These are phyloP conservation scores for Alviniconcha marisindica DNA, from an alignment of 1,140 invertebrate genomes.

Conservation along the genomic window DNA sequence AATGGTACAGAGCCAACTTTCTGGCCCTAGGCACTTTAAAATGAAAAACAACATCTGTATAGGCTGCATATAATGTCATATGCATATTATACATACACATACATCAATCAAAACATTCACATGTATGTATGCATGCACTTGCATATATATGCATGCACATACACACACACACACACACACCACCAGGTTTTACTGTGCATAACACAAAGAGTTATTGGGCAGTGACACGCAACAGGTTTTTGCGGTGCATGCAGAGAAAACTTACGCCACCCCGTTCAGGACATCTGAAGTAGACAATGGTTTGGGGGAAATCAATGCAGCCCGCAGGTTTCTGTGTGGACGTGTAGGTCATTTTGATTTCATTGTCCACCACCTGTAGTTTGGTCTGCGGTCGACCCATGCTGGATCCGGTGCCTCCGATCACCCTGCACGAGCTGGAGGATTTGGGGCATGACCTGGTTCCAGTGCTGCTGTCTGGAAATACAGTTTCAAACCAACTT, in stretches of 20 bases:
- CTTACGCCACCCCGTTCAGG: slow-evolving; percentile 67
- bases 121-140: too few relatives aligned
- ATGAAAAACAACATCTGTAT: too few relatives aligned
- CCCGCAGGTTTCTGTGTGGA: slow-evolving; percentile 45
- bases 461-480: background rate
- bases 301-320: slow-evolving; percentile 59
- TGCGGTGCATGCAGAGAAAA: too few relatives aligned
- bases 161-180: too few relatives aligned
- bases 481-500: too few relatives aligned
- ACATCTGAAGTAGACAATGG: slow-evolving; percentile 66
- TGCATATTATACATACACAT: too few relatives aligned
- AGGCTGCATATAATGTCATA: too few relatives aligned
- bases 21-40: background rate
- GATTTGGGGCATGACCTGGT: slow-evolving; percentile 55
- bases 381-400: slow-evolving; percentile 50
- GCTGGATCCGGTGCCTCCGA: slow-evolving; percentile 23
- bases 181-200: too few relatives aligned
- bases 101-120: too few relatives aligned
- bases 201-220: too few relatives aligned
- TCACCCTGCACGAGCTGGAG: slow-evolving; percentile 55
- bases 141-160: background rate
- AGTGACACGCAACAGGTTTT: too few relatives aligned
- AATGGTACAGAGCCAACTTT: too few relatives aligned
- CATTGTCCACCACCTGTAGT: slow-evolving; percentile 47
- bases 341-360: slow-evolving; percentile 52